phyloP scores from a whole-genome alignment of 2,797 vertebrate genomes.

The Euphonia xanthogaster region DNA sequence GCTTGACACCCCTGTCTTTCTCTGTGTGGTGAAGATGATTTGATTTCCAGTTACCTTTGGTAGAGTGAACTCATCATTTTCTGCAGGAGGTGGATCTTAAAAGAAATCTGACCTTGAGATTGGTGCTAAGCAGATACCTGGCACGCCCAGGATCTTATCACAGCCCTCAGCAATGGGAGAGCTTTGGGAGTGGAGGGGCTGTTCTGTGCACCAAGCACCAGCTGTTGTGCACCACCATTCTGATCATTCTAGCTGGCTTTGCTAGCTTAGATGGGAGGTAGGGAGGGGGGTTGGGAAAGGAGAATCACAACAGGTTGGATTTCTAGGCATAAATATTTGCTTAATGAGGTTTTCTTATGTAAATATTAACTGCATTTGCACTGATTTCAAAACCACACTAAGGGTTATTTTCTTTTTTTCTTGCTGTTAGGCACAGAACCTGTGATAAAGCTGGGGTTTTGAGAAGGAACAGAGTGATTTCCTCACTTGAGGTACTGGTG shows the following conservation, averaged over 20 bases:
- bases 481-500: background rate
- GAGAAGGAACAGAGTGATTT: background rate
- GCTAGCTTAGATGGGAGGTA: background rate
- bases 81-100: background rate
- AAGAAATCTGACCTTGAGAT: slow-evolving; percentile 10
- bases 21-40: background rate
- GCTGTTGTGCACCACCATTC: background rate
- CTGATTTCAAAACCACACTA: background rate
- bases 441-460: background rate
- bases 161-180: background rate
- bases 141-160: background rate
- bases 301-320: background rate
- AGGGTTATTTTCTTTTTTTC: background rate
- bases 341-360: background rate
- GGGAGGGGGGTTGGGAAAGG: background rate
- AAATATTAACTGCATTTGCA: background rate
- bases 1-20: slow-evolving; percentile 39
- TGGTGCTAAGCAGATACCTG: background rate
- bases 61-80: background rate
- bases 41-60: background rate
- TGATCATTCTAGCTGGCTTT: background rate
- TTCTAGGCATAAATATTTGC: background rate
- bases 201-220: background rate
- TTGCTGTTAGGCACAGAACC: background rate
- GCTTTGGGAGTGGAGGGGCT: background rate